Conservation (phyloP, 2,113 vertebrate species). For the Podarcis muralis region DNA sequence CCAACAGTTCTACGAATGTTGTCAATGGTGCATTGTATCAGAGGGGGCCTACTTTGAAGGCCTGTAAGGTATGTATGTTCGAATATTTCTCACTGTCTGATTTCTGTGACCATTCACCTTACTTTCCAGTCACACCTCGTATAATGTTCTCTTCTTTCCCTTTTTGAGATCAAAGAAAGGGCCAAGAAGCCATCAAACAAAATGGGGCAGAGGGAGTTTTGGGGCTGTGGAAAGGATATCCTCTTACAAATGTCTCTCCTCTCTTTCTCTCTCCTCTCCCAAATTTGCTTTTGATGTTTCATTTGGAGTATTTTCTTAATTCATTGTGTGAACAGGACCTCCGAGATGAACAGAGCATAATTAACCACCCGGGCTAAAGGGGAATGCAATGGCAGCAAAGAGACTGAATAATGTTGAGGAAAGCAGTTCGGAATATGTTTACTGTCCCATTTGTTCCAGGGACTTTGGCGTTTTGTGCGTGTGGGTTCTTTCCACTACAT, state of each 20-base stretch:
- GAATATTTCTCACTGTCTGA: no score
- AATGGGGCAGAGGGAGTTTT: background rate
- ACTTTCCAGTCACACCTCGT: no score
- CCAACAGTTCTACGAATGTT: no score
- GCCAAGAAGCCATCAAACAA: background rate
- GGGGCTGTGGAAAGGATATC: background rate
- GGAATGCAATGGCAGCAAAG: constrained; percentile 3
- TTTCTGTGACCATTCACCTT: no score
- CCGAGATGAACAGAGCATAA: background rate
- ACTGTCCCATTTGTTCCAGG: background rate
- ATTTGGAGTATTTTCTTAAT: background rate
- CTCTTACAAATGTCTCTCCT: background rate
- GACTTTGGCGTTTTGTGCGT: background rate
- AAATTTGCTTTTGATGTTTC: background rate
- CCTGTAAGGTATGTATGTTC: no score
- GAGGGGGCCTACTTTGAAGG: no score
- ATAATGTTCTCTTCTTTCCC: no score
- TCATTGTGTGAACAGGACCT: background rate
- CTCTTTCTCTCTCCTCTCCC: background rate
- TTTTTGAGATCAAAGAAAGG: background rate
- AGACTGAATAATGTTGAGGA: constrained; percentile 29
- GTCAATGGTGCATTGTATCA: no score
- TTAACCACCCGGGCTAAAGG: background rate
- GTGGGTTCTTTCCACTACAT: background rate
- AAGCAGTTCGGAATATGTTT: constrained; percentile 24